Evolutionary conservation across 30 jellyfish, hydroid and myxozoan species (phyloP).

Genomic region (Aurelia sp.): DNA sequence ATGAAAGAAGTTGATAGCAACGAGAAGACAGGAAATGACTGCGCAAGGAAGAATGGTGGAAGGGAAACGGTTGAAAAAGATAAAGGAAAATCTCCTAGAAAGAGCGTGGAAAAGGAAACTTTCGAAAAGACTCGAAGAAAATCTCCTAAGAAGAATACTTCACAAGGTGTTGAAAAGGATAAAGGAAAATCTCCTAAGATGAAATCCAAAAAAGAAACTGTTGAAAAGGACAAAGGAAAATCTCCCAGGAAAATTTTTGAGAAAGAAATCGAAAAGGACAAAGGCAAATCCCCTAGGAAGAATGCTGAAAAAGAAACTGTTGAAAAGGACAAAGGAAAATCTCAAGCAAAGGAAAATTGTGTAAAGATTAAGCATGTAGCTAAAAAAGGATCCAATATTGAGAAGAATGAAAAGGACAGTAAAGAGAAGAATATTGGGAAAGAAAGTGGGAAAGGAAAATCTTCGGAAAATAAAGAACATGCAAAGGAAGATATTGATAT

Average conservation of each 20-base stretch:
- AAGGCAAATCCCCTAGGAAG: neutral
- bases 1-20: neutral
- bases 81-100: neutral
- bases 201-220: neutral
- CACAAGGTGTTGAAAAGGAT: neutral
- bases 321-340: neutral
- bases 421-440: neutral
- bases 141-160: neutral
- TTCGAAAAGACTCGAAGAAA: neutral
- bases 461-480: neutral
- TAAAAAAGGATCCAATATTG: neutral
- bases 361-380: neutral
- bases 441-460: neutral
- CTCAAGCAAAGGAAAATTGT: neutral
- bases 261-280: neutral
- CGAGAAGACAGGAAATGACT: neutral
- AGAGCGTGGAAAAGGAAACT: neutral
- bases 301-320: neutral
- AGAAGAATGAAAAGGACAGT: neutral
- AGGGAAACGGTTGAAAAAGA: no score
- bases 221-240: neutral
- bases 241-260: neutral
- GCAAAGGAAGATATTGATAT: neutral
- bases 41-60: neutral
- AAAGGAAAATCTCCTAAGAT: neutral